A percentile compares a stretch with the other conserved stretches of the same genome.
Evolutionary conservation across 2,888 invertebrate species (phyloP).

Genomic region (Phragmatobia fuliginosa): DNA sequence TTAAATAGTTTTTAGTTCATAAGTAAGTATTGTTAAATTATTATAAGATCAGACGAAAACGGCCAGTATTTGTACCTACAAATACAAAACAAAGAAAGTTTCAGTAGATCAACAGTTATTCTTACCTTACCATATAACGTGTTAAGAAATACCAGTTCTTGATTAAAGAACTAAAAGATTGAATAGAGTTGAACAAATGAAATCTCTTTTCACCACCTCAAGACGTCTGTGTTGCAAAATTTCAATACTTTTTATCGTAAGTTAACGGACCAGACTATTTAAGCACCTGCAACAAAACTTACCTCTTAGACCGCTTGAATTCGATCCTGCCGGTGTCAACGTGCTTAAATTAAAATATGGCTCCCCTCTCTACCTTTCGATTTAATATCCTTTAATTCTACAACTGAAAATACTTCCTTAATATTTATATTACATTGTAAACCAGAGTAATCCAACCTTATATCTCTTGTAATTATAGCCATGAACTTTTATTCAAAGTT

Average conservation of each 20-base stretch:
- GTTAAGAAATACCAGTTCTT: neutral
- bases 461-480: neutral
- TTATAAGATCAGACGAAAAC: too few species aligned
- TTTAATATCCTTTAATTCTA: neutral
- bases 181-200: too few species aligned
- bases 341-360: neutral
- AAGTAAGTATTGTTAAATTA: too few species aligned
- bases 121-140: neutral
- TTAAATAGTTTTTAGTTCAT: too few species aligned
- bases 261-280: neutral
- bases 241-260: neutral
- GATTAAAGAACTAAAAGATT: neutral
- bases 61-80: too few species aligned
- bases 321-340: neutral
- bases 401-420: neutral
- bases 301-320: neutral
- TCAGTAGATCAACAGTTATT: neutral
- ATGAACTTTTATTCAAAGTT: neutral
- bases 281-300: neutral
- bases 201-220: too few species aligned
- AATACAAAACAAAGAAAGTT: neutral
- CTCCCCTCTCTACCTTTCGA: neutral
- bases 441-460: neutral
- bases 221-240: neutral
- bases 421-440: neutral